phyloP scores from a whole-genome alignment of 1,140 invertebrate species.

The Acromyrmex charruanus region DNA sequence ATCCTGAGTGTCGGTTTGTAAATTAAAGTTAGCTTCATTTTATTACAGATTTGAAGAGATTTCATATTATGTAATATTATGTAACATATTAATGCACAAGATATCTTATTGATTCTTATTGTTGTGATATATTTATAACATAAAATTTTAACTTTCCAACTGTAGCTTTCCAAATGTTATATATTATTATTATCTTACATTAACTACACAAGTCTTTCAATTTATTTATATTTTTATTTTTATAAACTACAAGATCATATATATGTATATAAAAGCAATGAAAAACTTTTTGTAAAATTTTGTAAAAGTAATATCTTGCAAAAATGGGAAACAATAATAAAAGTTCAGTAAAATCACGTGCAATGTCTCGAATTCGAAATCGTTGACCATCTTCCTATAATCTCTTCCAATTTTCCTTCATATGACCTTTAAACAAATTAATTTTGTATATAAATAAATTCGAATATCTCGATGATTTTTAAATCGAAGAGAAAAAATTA shows the following conservation, averaged over 20 bases:
- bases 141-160: neutral
- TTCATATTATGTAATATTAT: neutral
- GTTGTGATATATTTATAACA: neutral
- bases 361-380: constrained; percentile 13
- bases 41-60: neutral
- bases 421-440: neutral
- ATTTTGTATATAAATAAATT: neutral
- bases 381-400: neutral
- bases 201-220: neutral
- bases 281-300: neutral
- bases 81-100: neutral
- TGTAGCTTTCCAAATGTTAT: neutral
- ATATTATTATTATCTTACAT: neutral
- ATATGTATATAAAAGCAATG: neutral
- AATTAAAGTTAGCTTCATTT: neutral
- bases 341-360: constrained; percentile 22
- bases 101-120: neutral
- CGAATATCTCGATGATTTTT: neutral
- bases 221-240: neutral
- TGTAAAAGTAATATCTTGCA: neutral
- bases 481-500: neutral
- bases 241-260: neutral
- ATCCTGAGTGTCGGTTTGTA: neutral
- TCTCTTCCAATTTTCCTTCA: constrained; percentile 1
- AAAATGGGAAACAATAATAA: constrained; percentile 4